phyloP scores from a whole-genome alignment of 2,888 invertebrate genomes.

The Brassicogethes aeneus region DNA sequence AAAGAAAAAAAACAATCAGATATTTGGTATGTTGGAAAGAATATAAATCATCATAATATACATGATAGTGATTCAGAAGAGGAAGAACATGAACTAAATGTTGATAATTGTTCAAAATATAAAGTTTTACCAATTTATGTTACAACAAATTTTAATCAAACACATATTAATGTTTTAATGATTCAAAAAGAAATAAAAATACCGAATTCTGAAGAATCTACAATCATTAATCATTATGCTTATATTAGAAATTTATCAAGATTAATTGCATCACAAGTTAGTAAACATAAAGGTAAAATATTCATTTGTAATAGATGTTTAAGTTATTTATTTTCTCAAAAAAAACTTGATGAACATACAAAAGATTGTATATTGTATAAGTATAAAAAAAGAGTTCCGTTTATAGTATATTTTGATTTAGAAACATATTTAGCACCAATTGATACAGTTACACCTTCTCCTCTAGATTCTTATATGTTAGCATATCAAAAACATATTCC shows the following conservation, averaged over 20 bases:
- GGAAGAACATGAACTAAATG: not conserved
- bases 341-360: not conserved
- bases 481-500: not conserved
- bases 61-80: too few species aligned
- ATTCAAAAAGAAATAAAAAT: too few species aligned
- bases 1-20: not conserved
- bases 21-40: not conserved
- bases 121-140: too few species aligned
- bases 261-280: not conserved
- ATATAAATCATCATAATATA: not conserved
- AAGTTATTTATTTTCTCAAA: not conserved
- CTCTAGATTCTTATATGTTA: not conserved
- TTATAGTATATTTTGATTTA: not conserved
- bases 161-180: not conserved
- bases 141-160: not conserved
- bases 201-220: not conserved
- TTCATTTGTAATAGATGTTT: not conserved
- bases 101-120: not conserved
- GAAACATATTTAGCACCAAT: not conserved
- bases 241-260: not conserved
- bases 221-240: not conserved
- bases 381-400: not conserved
- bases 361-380: not conserved
- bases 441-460: not conserved
- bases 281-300: not conserved